These are phyloP conservation scores for Glaucomys volans DNA, from an alignment of 2,113 vertebrate species.

Conservation along the genomic window DNA sequence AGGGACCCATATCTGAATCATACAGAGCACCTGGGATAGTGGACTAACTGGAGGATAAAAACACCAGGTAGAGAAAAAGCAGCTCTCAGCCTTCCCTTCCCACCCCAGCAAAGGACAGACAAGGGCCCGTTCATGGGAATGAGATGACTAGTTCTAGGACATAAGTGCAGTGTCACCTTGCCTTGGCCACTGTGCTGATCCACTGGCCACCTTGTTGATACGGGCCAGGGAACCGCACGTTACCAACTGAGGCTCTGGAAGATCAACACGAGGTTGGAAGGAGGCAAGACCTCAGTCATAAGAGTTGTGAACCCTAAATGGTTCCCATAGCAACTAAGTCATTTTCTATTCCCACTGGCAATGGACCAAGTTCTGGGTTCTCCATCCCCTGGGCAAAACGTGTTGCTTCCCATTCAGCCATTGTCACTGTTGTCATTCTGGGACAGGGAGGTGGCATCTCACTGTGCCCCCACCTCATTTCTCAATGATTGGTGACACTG, in stretches of 20 bases:
- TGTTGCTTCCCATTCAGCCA: neutral
- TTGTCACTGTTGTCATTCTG: no score
- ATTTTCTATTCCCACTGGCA: neutral
- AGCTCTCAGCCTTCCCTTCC: neutral
- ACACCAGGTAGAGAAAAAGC: neutral
- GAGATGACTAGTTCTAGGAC: accelerated
- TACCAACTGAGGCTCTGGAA: neutral
- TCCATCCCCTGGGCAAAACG: neutral
- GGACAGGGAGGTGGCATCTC: neutral
- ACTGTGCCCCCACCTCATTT: neutral
- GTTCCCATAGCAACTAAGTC: neutral
- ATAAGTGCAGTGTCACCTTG: neutral
- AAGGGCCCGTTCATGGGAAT: neutral
- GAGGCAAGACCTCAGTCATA: no score
- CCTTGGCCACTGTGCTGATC: accelerated
- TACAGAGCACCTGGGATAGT: neutral
- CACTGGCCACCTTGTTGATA: accelerated
- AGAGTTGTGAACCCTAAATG: neutral
- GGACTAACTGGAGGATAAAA: no score
- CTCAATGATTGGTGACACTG: neutral
- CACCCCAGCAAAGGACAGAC: neutral
- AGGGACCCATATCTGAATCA: neutral
- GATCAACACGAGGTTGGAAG: neutral
- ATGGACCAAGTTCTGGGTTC: neutral
- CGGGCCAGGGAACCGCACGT: neutral